phyloP scores from a whole-genome alignment of 1,140 invertebrate species.

The Ctenoplectra terminalis region DNA sequence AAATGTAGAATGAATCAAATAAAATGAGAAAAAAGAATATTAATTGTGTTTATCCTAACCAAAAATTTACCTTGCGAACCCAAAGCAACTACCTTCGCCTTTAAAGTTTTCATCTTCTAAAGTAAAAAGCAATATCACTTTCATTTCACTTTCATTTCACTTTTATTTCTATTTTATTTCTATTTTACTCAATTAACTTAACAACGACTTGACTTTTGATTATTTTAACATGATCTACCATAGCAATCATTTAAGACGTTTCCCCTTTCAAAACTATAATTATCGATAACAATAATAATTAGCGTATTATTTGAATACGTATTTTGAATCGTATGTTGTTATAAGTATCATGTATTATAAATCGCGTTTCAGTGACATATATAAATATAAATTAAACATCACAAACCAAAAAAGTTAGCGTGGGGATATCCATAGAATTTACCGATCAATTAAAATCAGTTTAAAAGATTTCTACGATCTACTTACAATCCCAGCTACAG shows the following conservation, averaged over 20 bases:
- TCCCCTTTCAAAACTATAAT: not conserved
- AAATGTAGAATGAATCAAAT: not conserved
- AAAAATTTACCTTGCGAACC: constrained; percentile 89
- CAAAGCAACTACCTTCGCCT: constrained; percentile 92
- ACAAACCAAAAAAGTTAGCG: too few species aligned
- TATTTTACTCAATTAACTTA: not conserved
- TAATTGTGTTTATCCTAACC: not conserved
- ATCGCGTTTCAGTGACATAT: not conserved
- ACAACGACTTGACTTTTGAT: not conserved
- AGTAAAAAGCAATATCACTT: not conserved
- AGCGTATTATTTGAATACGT: too few species aligned
- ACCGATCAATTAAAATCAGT: too few species aligned
- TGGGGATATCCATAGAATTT: too few species aligned
- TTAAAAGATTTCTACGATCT: too few species aligned
- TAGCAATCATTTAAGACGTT: not conserved
- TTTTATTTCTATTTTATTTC: too few species aligned
- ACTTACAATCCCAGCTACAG: too few species aligned
- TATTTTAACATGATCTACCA: not conserved
- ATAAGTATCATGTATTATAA: not conserved
- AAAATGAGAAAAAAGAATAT: not conserved
- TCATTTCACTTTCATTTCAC: too few species aligned
- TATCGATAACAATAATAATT: not conserved
- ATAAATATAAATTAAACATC: not conserved
- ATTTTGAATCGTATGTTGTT: not conserved
- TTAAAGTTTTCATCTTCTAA: constrained; percentile 83